These are phyloP conservation scores for Pissodes strobi DNA, from an alignment of 1,140 invertebrate genomes.

Conservation along the genomic window DNA sequence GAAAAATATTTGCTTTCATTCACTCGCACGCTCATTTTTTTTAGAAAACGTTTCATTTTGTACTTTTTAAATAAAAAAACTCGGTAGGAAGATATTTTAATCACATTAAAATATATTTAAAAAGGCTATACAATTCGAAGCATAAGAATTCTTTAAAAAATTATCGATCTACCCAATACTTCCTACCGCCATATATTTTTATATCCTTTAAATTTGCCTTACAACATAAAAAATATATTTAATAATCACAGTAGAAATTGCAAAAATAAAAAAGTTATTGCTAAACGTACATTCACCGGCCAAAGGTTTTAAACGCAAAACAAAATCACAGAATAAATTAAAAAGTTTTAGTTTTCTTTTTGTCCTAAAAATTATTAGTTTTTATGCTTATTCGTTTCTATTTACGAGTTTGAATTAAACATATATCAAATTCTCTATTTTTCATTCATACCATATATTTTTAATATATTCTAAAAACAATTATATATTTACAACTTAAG, in stretches of 20 bases:
- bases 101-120: neutral
- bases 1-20: conserved; percentile 30
- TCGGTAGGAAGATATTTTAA: neutral
- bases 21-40: conserved; percentile 24
- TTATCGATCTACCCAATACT: too few species aligned
- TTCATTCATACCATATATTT: conserved; percentile 37
- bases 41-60: conserved; percentile 29
- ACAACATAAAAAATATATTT: conserved; percentile 25
- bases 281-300: conserved; percentile 34
- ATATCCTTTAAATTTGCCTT: conserved; percentile 22
- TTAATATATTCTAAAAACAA: conserved; percentile 42
- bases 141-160: too few species aligned
- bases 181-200: too few species aligned
- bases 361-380: neutral
- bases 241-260: conserved; percentile 32
- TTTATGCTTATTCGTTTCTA: conserved; percentile 22
- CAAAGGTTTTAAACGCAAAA: conserved; percentile 16
- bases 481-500: conserved; percentile 41
- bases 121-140: too few species aligned
- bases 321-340: conserved; percentile 38
- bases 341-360: conserved; percentile 19
- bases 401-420: conserved; percentile 6
- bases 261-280: conserved; percentile 32
- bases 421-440: conserved; percentile 37
- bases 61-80: conserved; percentile 34